phyloP scores from a whole-genome alignment of 2,888 invertebrate genomes.

The Entomobrya proxima region DNA sequence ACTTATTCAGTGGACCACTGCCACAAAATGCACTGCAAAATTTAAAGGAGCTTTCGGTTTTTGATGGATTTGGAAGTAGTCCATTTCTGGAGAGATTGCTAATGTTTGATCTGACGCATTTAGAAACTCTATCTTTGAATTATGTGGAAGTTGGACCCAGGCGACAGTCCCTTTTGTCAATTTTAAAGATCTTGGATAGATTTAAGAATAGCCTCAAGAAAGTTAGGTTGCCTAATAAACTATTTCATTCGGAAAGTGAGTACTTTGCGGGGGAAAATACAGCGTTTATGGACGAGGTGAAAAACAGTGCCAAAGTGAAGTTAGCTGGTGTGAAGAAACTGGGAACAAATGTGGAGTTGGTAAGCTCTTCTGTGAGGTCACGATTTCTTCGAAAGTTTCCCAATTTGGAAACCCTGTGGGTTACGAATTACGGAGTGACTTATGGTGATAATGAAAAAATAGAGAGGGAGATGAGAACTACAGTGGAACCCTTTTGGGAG shows the following conservation, averaged over 20 bases:
- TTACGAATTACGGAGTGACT: neutral
- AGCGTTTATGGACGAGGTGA: neutral
- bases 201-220: neutral
- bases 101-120: neutral
- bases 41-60: neutral
- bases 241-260: neutral
- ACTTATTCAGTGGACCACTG: neutral
- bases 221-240: neutral
- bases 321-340: neutral
- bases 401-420: neutral
- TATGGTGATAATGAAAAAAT: neutral
- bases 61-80: neutral
- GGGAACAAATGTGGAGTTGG: neutral
- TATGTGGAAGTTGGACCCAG: neutral
- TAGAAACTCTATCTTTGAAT: neutral
- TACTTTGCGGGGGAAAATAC: neutral
- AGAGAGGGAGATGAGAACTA: neutral
- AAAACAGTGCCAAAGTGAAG: neutral
- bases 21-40: neutral
- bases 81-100: neutral
- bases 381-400: neutral
- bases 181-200: neutral
- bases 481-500: neutral
- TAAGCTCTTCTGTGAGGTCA: neutral
- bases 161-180: neutral